Conservation (phyloP, 2,888 invertebrate genomes). For the Meganola albula region DNA sequence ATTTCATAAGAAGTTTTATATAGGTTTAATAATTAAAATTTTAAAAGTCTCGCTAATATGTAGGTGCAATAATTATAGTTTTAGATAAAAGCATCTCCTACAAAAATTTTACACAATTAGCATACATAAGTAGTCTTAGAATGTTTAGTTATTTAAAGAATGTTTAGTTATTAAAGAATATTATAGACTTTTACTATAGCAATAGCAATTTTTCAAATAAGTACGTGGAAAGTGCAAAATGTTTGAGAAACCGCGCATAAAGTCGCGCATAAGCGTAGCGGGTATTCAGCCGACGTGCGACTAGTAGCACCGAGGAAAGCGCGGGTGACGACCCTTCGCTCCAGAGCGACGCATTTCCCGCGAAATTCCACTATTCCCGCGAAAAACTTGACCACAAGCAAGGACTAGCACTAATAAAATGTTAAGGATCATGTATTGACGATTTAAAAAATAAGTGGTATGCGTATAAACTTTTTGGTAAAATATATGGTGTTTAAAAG, state of each 20-base stretch:
- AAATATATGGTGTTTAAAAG: not conserved
- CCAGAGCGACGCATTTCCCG: constrained; percentile 26
- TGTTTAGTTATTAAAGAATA: no score
- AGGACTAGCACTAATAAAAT: constrained; percentile 1
- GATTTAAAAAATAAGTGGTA: not conserved
- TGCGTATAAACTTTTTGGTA: not conserved
- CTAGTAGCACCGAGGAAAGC: constrained; percentile 57
- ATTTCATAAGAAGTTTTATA: no score
- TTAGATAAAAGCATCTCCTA: no score
- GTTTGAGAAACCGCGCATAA: constrained; percentile 48
- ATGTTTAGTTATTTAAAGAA: no score
- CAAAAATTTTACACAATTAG: no score
- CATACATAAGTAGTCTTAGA: no score
- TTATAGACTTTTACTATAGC: no score
- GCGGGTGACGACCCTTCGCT: constrained; percentile 41
- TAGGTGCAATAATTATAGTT: no score
- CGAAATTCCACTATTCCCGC: constrained; percentile 52
- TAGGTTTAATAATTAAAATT: no score
- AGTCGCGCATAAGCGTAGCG: constrained; percentile 54
- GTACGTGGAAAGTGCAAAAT: constrained; percentile 26
- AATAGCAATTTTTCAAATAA: no score
- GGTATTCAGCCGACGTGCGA: constrained; percentile 31
- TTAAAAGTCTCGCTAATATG: no score
- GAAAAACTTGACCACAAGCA: constrained; percentile 50
- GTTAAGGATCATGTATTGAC: no score